These are phyloP conservation scores for Polydrusus pterygomalis DNA, from an alignment of 2,888 invertebrate species.

Conservation along the genomic window DNA sequence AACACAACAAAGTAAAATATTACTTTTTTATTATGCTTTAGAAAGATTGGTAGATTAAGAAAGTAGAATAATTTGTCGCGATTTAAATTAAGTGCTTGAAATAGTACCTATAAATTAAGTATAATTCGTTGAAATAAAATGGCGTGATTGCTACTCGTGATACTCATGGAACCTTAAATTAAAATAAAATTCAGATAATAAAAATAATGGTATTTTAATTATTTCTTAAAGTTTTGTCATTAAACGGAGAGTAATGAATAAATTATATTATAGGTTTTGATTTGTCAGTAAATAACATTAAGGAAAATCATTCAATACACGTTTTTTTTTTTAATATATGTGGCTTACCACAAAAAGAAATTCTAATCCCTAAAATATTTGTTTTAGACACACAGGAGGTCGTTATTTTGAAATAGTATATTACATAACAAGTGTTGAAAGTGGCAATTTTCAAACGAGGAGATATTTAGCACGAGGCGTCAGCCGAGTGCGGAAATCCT, in stretches of 20 bases:
- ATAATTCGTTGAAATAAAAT: slow-evolving; percentile 7
- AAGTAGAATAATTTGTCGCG: background rate
- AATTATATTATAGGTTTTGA: no score
- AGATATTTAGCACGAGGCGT: no score
- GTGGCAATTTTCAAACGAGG: no score
- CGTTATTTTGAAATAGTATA: no score
- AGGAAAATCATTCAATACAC: no score
- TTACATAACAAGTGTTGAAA: no score
- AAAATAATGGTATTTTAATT: background rate
- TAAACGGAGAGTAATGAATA: background rate
- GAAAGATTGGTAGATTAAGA: background rate
- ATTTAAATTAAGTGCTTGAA: background rate
- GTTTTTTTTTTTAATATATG: no score
- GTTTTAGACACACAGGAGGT: no score
- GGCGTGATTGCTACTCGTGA: background rate
- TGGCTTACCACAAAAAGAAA: no score
- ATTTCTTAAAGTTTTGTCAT: background rate
- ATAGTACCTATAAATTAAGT: slow-evolving; percentile 6
- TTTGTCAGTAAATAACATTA: no score
- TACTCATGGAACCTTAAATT: background rate
- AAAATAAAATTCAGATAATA: background rate
- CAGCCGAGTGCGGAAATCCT: no score
- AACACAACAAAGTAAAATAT: background rate
- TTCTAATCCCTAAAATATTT: no score
- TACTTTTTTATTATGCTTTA: background rate